Percentiles rank a stretch among this genome's conserved stretches.
phyloP scores from a whole-genome alignment of 1,140 invertebrate species.

The Sminthurides bifidus region DNA sequence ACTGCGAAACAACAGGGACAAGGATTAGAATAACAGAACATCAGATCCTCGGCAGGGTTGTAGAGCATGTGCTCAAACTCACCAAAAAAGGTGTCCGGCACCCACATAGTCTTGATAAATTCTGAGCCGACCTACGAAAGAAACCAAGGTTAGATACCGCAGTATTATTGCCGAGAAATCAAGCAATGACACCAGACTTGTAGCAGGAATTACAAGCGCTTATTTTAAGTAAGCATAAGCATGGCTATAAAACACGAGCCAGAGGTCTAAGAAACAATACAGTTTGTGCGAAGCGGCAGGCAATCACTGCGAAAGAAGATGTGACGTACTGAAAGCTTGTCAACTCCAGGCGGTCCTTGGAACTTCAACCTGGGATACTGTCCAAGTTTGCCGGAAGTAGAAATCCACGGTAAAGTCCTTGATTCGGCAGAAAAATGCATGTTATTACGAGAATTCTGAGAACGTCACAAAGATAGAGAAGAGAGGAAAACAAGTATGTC shows the following conservation, averaged over 20 bases:
- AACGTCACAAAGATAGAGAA: neutral
- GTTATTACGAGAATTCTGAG: neutral
- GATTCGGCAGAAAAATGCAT: slow-evolving; percentile 34
- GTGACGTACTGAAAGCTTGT: slow-evolving; percentile 58
- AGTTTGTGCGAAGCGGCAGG: neutral
- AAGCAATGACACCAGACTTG: neutral
- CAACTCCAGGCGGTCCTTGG: slow-evolving; percentile 69
- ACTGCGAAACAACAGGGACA: slow-evolving; percentile 33
- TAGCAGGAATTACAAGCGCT: neutral
- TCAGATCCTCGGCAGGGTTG: neutral
- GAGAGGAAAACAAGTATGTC: slow-evolving; percentile 2
- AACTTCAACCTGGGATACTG: slow-evolving; percentile 84
- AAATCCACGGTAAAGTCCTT: slow-evolving; percentile 98
- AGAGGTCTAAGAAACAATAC: neutral
- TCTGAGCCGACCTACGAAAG: slow-evolving; percentile 57
- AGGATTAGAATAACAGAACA: neutral
- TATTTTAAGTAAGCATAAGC: neutral
- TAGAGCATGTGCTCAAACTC: slow-evolving; percentile 16
- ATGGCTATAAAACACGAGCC: neutral
- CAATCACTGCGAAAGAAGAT: neutral
- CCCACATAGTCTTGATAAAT: slow-evolving; percentile 96
- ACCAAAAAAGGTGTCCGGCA: slow-evolving; percentile 93
- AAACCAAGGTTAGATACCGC: neutral
- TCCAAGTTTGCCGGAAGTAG: slow-evolving; percentile 98
- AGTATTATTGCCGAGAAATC: neutral